These are phyloP conservation scores for Oceanites oceanicus DNA, from an alignment of 2,113 vertebrate species.

Conservation along the genomic window DNA sequence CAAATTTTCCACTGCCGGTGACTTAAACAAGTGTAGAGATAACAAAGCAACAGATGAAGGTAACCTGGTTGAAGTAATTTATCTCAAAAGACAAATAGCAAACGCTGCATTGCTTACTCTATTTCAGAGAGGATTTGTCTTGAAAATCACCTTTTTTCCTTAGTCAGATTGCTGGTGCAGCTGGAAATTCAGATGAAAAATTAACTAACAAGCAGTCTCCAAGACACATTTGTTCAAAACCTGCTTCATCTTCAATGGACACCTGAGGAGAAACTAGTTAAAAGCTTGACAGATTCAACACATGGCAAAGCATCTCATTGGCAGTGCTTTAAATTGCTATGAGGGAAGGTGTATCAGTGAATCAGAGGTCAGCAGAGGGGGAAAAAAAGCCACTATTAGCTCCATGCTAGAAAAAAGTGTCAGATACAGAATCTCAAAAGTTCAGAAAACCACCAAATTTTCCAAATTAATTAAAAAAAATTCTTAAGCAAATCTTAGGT, in stretches of 20 bases:
- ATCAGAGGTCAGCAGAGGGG: not conserved
- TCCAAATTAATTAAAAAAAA: not conserved
- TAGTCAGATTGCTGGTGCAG: slow-evolving; percentile 16
- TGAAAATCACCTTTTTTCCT: slow-evolving; percentile 36
- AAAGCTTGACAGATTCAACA: slow-evolving; percentile 64
- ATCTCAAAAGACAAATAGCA: slow-evolving; percentile 27
- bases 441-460: not conserved
- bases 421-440: not conserved
- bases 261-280: slow-evolving; percentile 70
- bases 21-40: slow-evolving; percentile 30
- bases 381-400: not conserved
- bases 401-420: not conserved
- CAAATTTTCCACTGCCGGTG: not conserved
- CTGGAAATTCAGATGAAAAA: slow-evolving; percentile 55
- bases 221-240: slow-evolving; percentile 62
- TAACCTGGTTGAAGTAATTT: slow-evolving; percentile 35
- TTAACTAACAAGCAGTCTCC: slow-evolving; percentile 24
- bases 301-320: slow-evolving; percentile 30
- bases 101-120: slow-evolving; percentile 1
- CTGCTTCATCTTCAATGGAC: slow-evolving; percentile 57
- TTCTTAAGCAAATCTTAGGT: not conserved
- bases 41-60: slow-evolving; percentile 18
- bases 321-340: slow-evolving; percentile 59
- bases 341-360: not conserved
- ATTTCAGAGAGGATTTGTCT: slow-evolving; percentile 9